These are phyloP conservation scores for Cataglyphis cursor DNA, from an alignment of 2,888 invertebrate species.

Conservation along the genomic window DNA sequence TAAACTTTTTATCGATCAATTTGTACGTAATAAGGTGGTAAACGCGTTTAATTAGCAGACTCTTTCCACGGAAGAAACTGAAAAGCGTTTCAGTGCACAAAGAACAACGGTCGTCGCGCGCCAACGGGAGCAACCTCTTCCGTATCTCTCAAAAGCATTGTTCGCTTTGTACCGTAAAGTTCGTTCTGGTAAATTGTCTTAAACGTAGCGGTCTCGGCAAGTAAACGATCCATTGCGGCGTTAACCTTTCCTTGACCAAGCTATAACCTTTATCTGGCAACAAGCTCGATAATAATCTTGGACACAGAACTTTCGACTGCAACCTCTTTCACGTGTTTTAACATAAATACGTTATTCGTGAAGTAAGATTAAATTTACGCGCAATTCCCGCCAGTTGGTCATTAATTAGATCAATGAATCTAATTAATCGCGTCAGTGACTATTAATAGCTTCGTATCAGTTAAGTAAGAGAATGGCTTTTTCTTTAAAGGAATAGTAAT, in stretches of 20 bases:
- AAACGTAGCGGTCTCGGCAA: constrained; percentile 58
- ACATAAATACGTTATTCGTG: background rate
- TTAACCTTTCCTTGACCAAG: constrained; percentile 64
- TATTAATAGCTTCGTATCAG: background rate
- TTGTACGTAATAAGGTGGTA: constrained; percentile 34
- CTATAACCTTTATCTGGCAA: constrained; percentile 64
- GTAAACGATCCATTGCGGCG: constrained; percentile 64
- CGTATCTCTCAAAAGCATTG: constrained; percentile 61
- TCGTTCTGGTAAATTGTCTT: constrained; percentile 71
- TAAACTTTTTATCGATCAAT: background rate
- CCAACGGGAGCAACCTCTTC: constrained; percentile 53
- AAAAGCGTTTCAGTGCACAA: constrained; percentile 31
- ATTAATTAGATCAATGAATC: background rate
- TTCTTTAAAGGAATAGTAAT: constrained; percentile 54
- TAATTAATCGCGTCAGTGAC: background rate
- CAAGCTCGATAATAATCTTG: constrained; percentile 63
- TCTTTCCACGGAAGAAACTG: constrained; percentile 34
- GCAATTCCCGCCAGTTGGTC: background rate
- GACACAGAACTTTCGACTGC: constrained; percentile 23
- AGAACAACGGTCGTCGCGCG: constrained; percentile 45
- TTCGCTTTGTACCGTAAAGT: constrained; percentile 66
- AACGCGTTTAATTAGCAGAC: constrained; percentile 23
- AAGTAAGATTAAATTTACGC: constrained; percentile 20
- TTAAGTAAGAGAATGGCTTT: constrained; percentile 40
- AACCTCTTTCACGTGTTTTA: background rate